Base-by-base conservation (phyloP, 2,888 invertebrate species). In the Lasioglossum zephyrum region DNA sequence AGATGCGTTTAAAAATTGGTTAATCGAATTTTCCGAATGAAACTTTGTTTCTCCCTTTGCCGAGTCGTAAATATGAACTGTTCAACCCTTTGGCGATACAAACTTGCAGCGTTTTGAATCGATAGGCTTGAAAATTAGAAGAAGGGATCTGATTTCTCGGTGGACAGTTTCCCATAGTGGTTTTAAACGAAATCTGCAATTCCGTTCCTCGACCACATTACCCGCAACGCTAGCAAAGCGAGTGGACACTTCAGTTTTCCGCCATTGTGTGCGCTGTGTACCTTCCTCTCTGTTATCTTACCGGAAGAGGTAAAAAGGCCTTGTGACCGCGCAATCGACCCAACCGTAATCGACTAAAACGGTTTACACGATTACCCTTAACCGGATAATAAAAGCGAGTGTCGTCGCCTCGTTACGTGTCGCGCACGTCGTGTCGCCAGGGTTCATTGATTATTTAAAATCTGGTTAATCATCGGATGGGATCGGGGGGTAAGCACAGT, bases 401-500 rank as follows among this genome's bases (percentile, higher is more conserved):
- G n/a, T 36, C 53, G 26, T 69, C 13, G 39, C 4, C n/a, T 73
- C 53, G 39, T 73, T 63, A 11, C 16, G 63, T 41, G 1, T 0
- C 8, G 8, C 41, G 41, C 41, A 9, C 13, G 44, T 72, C 72
- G 9, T 31, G 70, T 49, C 60, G 31, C 26, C 11, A 11, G 1
- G 22, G 5, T 60, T 79, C 36, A 81, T 82, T 70, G 76, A 75
- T 90, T 82, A 77, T 84, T 84, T 74, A 69, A 83, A 88, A 79
- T 81, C n/a, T 41, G 47, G 13, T 76, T 82, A 88, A 86, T 82
- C 44, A 41, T 57, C 41, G 47, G n/a, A 36, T 39, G 53, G 74
- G 63, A n/a, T 53, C 57, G 9, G 41, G 26, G n/a, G 80, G 66
- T 66, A 86, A 82, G 81, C 60, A 80, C 74, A 74, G 91, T 87